These are phyloP conservation scores for Eudyptes chrysolophus DNA, from an alignment of 2,113 vertebrate genomes.

Conservation along the genomic window DNA sequence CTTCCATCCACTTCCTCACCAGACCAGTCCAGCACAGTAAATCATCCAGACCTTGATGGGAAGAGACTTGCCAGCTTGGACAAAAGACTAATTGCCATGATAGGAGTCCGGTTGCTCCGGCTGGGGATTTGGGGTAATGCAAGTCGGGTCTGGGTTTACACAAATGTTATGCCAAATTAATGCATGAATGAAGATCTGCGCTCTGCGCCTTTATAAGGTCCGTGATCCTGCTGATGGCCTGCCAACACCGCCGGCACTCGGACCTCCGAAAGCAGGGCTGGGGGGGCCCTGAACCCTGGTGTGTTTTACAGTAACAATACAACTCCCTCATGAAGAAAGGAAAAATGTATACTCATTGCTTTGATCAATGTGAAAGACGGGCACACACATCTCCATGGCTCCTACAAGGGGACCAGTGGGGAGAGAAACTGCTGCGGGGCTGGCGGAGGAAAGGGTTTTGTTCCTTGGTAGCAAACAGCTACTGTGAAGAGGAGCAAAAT, in stretches of 20 bases:
- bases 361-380: background rate
- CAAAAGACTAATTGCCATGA: background rate
- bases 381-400: background rate
- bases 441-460: background rate
- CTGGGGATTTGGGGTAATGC: background rate
- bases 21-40: background rate
- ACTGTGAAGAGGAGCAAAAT: background rate
- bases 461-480: background rate
- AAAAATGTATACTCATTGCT: background rate
- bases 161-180: background rate
- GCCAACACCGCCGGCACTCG: background rate
- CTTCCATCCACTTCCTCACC: background rate
- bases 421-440: background rate
- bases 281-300: background rate
- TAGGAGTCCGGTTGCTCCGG: background rate
- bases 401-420: background rate
- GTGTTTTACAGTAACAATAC: background rate
- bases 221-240: background rate
- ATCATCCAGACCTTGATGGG: background rate
- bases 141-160: background rate
- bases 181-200: background rate
- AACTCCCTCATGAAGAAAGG: background rate
- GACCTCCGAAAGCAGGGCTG: background rate
- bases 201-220: background rate
- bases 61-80: background rate